A percentile compares a stretch with the other conserved stretches of the same genome.
Conservation (phyloP, 1,140 invertebrate genomes). For the Anoplophora glabripennis region DNA sequence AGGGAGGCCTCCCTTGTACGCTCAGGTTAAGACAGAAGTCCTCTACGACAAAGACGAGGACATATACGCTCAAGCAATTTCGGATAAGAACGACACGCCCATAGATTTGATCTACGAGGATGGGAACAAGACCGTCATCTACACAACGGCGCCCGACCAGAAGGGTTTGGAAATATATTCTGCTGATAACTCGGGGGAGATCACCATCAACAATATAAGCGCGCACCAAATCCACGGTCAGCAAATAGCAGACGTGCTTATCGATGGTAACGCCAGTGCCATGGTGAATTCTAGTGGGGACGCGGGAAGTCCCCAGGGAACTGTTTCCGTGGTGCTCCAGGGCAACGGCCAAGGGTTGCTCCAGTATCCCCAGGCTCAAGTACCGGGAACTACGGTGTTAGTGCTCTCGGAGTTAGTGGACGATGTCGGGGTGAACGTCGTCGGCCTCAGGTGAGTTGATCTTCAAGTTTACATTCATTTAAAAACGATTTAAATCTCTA, state of each 20-base stretch:
- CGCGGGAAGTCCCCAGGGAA: constrained; percentile 49
- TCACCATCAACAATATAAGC: constrained; percentile 49
- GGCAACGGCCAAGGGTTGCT: constrained; percentile 44
- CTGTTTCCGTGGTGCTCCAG: constrained; percentile 46
- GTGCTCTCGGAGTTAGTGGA: constrained; percentile 56
- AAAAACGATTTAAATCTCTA: too few relatives aligned
- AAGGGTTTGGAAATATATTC: constrained; percentile 52
- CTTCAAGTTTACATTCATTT: neutral
- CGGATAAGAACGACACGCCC: constrained; percentile 64
- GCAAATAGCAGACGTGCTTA: constrained; percentile 52
- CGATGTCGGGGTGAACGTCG: constrained; percentile 45
- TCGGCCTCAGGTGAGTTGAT: constrained; percentile 45
- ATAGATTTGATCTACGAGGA: constrained; percentile 80
- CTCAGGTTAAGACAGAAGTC: constrained; percentile 54
- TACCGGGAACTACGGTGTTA: constrained; percentile 52
- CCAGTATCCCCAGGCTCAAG: constrained; percentile 46
- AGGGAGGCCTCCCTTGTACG: constrained; percentile 58
- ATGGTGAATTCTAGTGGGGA: constrained; percentile 40
- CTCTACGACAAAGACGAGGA: constrained; percentile 54
- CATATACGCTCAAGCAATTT: constrained; percentile 58
- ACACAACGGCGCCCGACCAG: constrained; percentile 63
- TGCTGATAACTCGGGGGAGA: constrained; percentile 52
- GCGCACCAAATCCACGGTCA: constrained; percentile 52
- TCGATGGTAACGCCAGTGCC: constrained; percentile 49
- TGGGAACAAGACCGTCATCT: constrained; percentile 76